Percentiles rank a stretch among this genome's conserved stretches.
These are phyloP conservation scores for Triops longicaudatus DNA, from an alignment of 1,140 invertebrate genomes.

Conservation along the genomic window DNA sequence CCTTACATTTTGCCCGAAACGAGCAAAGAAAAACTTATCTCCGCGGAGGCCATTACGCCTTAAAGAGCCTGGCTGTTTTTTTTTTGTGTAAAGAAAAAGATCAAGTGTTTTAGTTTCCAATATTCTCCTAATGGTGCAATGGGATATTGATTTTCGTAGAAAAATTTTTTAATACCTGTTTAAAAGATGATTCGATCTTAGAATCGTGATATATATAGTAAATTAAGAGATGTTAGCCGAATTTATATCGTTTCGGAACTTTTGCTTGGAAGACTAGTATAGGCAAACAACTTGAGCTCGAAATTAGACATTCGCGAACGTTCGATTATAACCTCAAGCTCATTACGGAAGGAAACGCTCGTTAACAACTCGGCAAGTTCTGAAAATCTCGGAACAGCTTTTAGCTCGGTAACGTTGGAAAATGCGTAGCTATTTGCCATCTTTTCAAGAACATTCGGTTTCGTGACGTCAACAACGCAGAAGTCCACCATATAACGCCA, in stretches of 20 bases:
- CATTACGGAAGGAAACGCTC: too few species aligned
- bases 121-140: not conserved
- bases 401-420: too few species aligned
- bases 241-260: too few species aligned
- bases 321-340: too few species aligned
- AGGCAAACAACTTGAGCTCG: not conserved
- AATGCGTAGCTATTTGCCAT: too few species aligned
- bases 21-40: not conserved
- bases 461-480: too few species aligned
- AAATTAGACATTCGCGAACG: too few species aligned
- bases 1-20: not conserved
- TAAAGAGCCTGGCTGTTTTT: not conserved
- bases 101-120: not conserved
- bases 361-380: too few species aligned
- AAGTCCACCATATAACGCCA: too few species aligned
- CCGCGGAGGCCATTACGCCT: not conserved
- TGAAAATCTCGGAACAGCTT: too few species aligned
- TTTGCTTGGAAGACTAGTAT: not conserved
- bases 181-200: not conserved
- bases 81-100: not conserved
- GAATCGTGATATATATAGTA: not conserved
- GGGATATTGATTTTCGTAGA: not conserved
- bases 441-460: too few species aligned
- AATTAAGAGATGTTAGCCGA: not conserved
- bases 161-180: not conserved